These are phyloP conservation scores for Capreolus pygargus DNA, from an alignment of 2,113 vertebrate species.

Conservation along the genomic window DNA sequence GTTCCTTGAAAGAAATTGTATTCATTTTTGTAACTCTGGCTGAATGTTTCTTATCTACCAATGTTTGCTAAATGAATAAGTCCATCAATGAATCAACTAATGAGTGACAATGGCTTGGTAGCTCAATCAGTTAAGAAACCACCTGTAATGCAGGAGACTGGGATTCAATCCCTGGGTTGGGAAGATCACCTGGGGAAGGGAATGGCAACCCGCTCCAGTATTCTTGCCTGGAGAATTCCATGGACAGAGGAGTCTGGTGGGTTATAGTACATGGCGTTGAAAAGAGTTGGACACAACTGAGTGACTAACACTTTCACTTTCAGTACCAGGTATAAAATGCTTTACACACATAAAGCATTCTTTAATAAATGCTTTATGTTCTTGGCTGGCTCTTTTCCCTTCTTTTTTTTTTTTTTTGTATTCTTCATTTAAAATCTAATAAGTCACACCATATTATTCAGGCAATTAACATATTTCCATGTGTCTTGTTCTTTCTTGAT, in stretches of 20 bases:
- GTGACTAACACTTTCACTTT: neutral
- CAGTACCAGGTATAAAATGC: neutral
- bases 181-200: neutral
- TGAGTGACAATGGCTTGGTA: neutral
- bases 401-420: neutral
- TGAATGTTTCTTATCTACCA: neutral
- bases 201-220: neutral
- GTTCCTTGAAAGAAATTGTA: neutral
- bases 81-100: neutral
- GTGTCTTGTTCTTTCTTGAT: neutral
- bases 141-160: neutral
- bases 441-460: neutral
- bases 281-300: neutral
- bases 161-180: neutral
- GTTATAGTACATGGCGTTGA: neutral
- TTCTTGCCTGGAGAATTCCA: neutral
- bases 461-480: neutral
- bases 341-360: neutral
- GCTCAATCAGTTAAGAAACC: neutral
- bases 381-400: neutral
- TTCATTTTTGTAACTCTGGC: neutral
- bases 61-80: neutral
- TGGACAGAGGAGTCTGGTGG: neutral
- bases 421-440: neutral
- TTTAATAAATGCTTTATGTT: too few species aligned